phyloP scores from a whole-genome alignment of 2,797 vertebrate genomes.

The Caiman crocodilus region DNA sequence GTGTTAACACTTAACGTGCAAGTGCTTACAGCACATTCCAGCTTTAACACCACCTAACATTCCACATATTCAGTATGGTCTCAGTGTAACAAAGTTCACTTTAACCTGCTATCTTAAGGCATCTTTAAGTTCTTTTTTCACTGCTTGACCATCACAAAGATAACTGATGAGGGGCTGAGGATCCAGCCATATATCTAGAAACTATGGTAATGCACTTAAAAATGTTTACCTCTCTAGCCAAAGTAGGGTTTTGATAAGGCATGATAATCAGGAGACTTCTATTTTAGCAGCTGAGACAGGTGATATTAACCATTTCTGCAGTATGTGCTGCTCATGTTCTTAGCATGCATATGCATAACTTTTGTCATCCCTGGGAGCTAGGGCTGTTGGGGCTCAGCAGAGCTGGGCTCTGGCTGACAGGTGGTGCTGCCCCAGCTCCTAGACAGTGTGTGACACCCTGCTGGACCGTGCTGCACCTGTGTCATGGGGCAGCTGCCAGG shows the following conservation, averaged over 20 bases:
- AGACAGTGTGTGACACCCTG: no score
- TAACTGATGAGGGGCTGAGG: neutral
- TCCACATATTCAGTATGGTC: no score
- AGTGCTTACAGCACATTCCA: no score
- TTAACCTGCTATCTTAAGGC: neutral
- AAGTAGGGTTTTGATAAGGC: neutral
- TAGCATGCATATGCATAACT: neutral
- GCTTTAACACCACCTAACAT: no score
- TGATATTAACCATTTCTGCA: neutral
- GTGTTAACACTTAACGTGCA: no score
- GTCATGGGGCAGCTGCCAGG: no score
- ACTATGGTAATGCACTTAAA: neutral
- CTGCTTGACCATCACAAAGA: neutral
- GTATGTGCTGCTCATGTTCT: neutral
- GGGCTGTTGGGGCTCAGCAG: no score
- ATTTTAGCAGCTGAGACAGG: neutral
- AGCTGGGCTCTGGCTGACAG: no score
- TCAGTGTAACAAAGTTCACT: no score
- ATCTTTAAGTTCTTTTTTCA: neutral
- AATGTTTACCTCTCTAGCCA: neutral
- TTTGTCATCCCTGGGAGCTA: neutral
- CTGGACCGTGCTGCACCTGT: no score
- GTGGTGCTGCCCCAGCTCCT: no score
- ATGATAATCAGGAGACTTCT: neutral
- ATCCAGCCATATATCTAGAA: neutral